Percentiles rank a stretch among this genome's conserved stretches.
Evolutionary conservation across 2,888 invertebrate genomes (phyloP).

Genomic region (Dynastes maya): DNA sequence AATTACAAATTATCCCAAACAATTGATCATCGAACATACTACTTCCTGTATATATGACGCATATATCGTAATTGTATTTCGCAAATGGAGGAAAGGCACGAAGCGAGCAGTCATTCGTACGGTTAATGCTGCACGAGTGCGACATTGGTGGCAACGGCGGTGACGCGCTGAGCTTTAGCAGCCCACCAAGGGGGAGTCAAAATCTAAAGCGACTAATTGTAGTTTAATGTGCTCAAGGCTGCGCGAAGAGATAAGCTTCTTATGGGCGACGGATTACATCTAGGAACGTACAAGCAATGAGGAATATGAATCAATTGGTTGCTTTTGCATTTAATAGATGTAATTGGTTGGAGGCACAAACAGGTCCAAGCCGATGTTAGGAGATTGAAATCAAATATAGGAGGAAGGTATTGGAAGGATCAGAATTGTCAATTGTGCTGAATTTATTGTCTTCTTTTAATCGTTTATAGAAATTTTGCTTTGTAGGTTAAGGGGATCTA

Average conservation of each 20-base stretch:
- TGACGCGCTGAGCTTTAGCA: slow-evolving; percentile 30
- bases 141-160: neutral
- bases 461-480: too few relatives aligned
- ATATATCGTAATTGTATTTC: slow-evolving; percentile 36
- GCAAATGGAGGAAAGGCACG: slow-evolving; percentile 5
- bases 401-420: too few relatives aligned
- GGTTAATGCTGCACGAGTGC: neutral
- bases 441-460: too few relatives aligned
- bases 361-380: too few relatives aligned
- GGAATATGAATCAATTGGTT: slow-evolving; percentile 1
- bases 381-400: too few relatives aligned
- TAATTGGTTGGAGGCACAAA: neutral
- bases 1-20: too few relatives aligned
- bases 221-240: slow-evolving; percentile 45
- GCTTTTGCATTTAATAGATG: neutral
- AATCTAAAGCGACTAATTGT: slow-evolving; percentile 44
- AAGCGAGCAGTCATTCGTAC: neutral
- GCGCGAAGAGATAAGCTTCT: slow-evolving; percentile 43
- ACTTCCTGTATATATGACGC: neutral
- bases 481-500: too few relatives aligned
- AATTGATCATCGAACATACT: too few relatives aligned
- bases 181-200: slow-evolving; percentile 17
- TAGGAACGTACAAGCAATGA: neutral
- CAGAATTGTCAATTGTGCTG: too few relatives aligned
- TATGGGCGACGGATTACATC: slow-evolving; percentile 3